A percentile compares a stretch with the other conserved stretches of the same genome.
These are phyloP conservation scores for Mus spretus DNA, from an alignment of 2,797 vertebrate genomes.

Conservation along the genomic window DNA sequence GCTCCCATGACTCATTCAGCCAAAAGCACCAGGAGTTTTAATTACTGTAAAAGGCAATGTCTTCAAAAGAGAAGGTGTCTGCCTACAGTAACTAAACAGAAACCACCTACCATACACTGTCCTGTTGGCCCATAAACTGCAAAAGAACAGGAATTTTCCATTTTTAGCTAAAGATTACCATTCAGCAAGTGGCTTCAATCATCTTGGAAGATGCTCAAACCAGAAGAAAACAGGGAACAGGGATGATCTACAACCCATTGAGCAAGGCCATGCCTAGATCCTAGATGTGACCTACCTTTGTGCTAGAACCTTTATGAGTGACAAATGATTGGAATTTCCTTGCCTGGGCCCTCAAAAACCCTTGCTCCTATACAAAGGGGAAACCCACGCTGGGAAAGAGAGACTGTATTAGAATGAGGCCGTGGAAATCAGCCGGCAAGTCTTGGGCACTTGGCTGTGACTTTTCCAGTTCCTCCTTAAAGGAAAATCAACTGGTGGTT, in stretches of 20 bases:
- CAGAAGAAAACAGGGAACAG: not conserved
- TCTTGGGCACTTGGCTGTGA: not conserved
- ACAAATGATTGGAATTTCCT: not conserved
- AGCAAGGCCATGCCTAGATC: not conserved
- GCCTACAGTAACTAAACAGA: conserved; percentile 78
- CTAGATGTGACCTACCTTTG: not conserved
- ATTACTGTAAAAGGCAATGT: conserved; percentile 76
- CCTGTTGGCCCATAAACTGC: conserved; percentile 59
- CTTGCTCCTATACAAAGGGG: not conserved
- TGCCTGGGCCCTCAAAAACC: not conserved
- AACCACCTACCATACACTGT: conserved; percentile 74
- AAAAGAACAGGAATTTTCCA: conserved; percentile 75
- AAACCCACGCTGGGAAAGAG: not conserved
- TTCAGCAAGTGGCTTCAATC: not conserved
- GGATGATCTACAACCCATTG: no score
- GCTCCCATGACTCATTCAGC: conserved; percentile 77
- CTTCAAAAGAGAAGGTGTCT: conserved; percentile 75
- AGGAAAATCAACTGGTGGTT: conserved; percentile 22
- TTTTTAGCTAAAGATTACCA: not conserved
- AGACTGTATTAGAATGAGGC: not conserved
- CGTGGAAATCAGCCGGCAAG: not conserved
- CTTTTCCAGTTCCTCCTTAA: not conserved
- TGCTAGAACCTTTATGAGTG: not conserved
- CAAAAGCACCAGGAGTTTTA: conserved; percentile 75
- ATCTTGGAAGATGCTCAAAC: conserved; percentile 27